Evolutionary conservation across 2,888 invertebrate species (phyloP), one percentile per base, ranked within the genome.

Genomic region (Hydropsyche betteni): DNA sequence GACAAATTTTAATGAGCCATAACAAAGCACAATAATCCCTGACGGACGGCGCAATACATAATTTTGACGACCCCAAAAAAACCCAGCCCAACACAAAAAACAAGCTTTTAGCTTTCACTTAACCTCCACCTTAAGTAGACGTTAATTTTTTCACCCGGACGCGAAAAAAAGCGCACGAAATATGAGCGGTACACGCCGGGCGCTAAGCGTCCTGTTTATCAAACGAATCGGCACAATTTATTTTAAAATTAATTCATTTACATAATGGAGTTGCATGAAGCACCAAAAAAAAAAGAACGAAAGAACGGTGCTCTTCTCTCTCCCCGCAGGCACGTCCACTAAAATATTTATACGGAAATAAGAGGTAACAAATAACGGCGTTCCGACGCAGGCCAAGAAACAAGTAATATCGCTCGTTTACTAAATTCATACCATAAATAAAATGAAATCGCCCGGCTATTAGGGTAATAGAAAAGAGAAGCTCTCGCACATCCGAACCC

Each of bases 341-440:
- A 76, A 78, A 79, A 79, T 79, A 79, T 79, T 79, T 78, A 79
- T 78, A 78, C 70, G 72, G 76, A 76, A 79, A 79, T 79, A 79
- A 79, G 78, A 78, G 76, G 77, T 78, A 79, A 79, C 78, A 79
- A 79, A 79, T 79, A 77, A 78, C 79, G 74, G 70, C 76, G 70
- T 77, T 77, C 79, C 76, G 75, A 75, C 77, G 79, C 77, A 77
- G 77, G 79, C 79, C 78, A 78, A 78, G 76, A 77, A 78, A 78
- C 78, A 78, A 79, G 78, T 79, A 79, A 79, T 79, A 78, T 79
- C 76, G 78, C 76, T 79, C 79, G 79, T 79, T 79, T 79, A 77
- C 74, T 78, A 79, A 79, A 79, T 79, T 79, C 79, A 78, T 79
- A 79, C 74, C 78, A 78, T 79, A 79, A 79, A 79, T 78, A 79